These are phyloP conservation scores for Corapipo altera DNA, from an alignment of 2,113 vertebrate species.

Conservation along the genomic window DNA sequence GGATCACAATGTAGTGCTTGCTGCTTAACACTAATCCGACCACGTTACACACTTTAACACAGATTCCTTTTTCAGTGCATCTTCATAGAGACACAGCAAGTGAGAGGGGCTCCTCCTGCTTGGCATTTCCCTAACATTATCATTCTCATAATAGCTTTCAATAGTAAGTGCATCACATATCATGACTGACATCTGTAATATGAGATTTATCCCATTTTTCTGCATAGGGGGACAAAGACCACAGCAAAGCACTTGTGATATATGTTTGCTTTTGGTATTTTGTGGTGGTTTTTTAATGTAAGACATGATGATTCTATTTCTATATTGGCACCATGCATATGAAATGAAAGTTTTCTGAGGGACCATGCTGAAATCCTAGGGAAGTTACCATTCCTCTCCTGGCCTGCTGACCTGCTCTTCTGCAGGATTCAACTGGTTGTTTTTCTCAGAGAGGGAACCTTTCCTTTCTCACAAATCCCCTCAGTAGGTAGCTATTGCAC, in stretches of 20 bases:
- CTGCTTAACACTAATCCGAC: not conserved
- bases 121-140: not conserved
- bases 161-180: not conserved
- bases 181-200: not conserved
- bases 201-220: not conserved
- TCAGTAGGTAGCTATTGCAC: not conserved
- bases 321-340: not conserved
- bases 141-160: not conserved
- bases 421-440: not conserved
- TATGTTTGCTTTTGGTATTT: not conserved
- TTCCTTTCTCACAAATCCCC: not conserved
- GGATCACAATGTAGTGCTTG: not conserved
- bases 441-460: not conserved
- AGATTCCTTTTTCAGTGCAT: not conserved
- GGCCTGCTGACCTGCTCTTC: not conserved
- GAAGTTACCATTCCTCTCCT: not conserved
- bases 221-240: not conserved
- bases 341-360: not conserved
- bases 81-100: not conserved
- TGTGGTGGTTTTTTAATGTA: not conserved
- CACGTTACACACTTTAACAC: rapidly evolving
- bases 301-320: not conserved
- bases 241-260: not conserved
- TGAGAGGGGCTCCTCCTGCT: not conserved
- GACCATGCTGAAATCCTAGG: not conserved